phyloP scores from a whole-genome alignment of 2,888 invertebrate genomes.

The Frankliniella intonsa region DNA sequence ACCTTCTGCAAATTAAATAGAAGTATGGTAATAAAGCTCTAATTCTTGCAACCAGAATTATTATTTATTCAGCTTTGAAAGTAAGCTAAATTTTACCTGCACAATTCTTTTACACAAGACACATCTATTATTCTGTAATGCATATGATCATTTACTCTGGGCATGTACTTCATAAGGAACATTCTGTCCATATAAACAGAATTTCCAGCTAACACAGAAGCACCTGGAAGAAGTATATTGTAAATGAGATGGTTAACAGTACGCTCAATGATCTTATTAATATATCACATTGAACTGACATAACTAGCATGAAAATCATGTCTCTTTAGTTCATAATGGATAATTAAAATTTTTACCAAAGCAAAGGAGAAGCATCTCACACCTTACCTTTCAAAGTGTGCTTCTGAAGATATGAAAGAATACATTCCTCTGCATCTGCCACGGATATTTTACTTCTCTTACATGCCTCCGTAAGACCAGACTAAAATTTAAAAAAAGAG shows the following conservation, averaged over 20 bases:
- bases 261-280: constrained; percentile 9
- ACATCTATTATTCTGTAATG: constrained; percentile 94
- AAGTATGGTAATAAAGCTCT: constrained; percentile 12
- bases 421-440: constrained; percentile 61
- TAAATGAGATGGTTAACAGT: too few relatives aligned
- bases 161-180: constrained; percentile 81
- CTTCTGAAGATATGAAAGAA: constrained; percentile 66
- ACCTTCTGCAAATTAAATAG: constrained; percentile 51
- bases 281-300: constrained; percentile 9
- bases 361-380: neutral
- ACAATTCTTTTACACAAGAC: constrained; percentile 79
- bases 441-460: constrained; percentile 61
- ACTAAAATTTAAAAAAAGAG: constrained; percentile 59
- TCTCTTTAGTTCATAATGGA: too few relatives aligned
- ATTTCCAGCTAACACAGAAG: constrained; percentile 81
- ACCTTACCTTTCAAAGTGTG: constrained; percentile 46
- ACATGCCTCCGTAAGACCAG: constrained; percentile 73
- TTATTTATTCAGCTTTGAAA: neutral
- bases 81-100: constrained; percentile 42
- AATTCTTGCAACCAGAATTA: neutral
- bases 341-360: neutral
- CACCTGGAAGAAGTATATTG: constrained; percentile 44
- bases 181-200: constrained; percentile 79
- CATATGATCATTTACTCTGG: constrained; percentile 66
- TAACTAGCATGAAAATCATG: too few relatives aligned